Percentiles rank a stretch among this genome's conserved stretches.
Evolutionary conservation across 2,113 vertebrate genomes (phyloP).

Genomic region (Bubo scandiacus): DNA sequence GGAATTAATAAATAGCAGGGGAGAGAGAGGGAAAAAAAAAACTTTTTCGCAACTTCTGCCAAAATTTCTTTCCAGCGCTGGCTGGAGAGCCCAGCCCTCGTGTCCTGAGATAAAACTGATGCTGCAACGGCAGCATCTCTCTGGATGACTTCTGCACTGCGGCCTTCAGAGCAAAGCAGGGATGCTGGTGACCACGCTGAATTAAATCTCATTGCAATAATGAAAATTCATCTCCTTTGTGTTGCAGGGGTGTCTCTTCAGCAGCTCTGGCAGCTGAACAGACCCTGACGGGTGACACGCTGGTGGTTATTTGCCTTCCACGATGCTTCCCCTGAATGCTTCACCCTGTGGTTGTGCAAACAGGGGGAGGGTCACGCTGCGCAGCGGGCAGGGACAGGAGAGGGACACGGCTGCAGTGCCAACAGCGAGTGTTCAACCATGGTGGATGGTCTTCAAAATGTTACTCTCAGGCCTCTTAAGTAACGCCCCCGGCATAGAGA

Average conservation of each 20-base stretch:
- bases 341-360: not conserved
- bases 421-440: not conserved
- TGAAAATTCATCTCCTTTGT: not conserved
- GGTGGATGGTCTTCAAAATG: not conserved
- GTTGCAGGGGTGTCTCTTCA: not conserved
- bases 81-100: not conserved
- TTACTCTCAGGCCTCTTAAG: not conserved
- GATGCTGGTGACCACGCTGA: accelerated
- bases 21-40: not conserved
- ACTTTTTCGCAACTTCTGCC: not conserved
- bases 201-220: not conserved
- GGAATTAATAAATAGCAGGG: conserved; percentile 13
- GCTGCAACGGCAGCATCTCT: not conserved
- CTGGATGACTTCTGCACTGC: accelerated
- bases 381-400: not conserved
- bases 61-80: not conserved
- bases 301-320: not conserved
- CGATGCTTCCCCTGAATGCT: accelerated
- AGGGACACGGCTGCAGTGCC: not conserved
- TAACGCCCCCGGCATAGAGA: not conserved
- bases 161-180: accelerated
- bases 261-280: not conserved
- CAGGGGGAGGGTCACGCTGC: accelerated
- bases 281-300: accelerated
- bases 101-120: not conserved